These are phyloP conservation scores for Oxyteleia sp. DNA, from an alignment of 2,888 invertebrate genomes.

Conservation along the genomic window DNA sequence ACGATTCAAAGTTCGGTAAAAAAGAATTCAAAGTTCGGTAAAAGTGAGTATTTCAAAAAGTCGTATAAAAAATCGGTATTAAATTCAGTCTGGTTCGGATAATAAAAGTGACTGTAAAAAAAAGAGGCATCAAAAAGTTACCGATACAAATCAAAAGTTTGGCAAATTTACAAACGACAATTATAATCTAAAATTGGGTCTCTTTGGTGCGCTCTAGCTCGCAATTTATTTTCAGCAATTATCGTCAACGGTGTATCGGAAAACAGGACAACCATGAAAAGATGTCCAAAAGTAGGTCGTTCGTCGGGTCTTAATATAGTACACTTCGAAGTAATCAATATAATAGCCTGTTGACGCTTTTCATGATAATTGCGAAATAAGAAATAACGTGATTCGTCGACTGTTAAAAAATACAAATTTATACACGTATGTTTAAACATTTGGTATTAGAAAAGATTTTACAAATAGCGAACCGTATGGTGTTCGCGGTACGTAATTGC, in stretches of 20 bases:
- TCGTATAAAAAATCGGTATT: conserved; percentile 33
- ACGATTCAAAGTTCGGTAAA: background rate
- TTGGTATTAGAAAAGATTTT: conserved; percentile 30
- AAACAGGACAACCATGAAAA: conserved; percentile 27
- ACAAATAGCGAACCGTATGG: conserved; percentile 9
- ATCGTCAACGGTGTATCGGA: conserved; percentile 16
- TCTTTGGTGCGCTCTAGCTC: conserved; percentile 52
- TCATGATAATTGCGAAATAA: conserved; percentile 9
- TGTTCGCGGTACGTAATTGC: background rate
- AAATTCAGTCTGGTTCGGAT: conserved; percentile 24
- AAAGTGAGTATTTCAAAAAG: conserved; percentile 22
- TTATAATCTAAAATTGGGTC: conserved; percentile 35
- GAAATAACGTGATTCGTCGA: conserved; percentile 12
- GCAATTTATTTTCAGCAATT: conserved; percentile 29
- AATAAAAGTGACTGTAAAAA: conserved; percentile 7
- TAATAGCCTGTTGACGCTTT: background rate
- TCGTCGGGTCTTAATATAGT: conserved; percentile 19
- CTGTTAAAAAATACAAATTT: conserved; percentile 35
- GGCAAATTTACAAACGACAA: conserved; percentile 18
- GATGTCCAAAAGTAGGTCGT: conserved; percentile 23
- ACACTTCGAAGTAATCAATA: conserved; percentile 17
- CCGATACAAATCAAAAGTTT: conserved; percentile 9
- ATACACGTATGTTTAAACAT: conserved; percentile 25
- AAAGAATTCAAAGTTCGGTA: background rate
- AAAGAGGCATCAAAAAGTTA: conserved; percentile 8